Evolutionary conservation across 2,888 invertebrate species (phyloP).

Genomic region (Endomychus coccineus): DNA sequence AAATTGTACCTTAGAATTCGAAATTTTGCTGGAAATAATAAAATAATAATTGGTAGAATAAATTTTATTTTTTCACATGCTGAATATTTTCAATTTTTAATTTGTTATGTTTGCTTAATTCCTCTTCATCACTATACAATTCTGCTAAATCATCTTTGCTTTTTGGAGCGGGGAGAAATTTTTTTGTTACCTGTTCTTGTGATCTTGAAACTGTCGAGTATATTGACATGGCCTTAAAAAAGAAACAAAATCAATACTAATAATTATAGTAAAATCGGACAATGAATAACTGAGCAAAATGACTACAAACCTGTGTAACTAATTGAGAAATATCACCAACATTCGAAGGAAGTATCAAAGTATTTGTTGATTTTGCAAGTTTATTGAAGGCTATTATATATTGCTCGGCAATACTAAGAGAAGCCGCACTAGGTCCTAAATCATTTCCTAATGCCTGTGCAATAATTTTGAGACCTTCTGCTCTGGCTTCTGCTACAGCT

Average conservation of each 20-base stretch:
- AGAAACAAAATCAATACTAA: conserved; percentile 15
- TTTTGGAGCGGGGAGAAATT: conserved; percentile 12
- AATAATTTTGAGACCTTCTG: conserved; percentile 72
- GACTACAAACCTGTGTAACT: conserved; percentile 65
- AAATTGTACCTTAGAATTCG: no score
- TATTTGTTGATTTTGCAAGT: conserved; percentile 88
- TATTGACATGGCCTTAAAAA: conserved; percentile 55
- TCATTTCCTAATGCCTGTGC: conserved; percentile 54
- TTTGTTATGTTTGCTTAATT: conserved; percentile 28
- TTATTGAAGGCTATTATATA: conserved; percentile 92
- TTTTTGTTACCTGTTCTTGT: conserved; percentile 18
- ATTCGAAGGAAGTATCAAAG: conserved; percentile 88
- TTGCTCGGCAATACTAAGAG: conserved; percentile 87
- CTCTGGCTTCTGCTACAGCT: conserved; percentile 86
- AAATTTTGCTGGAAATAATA: no score
- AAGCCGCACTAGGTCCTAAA: conserved; percentile 82
- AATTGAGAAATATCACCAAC: conserved; percentile 72
- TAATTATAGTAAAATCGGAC: conserved; percentile 9
- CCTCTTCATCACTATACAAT: conserved; percentile 42
- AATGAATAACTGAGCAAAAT: conserved; percentile 4
- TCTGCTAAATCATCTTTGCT: conserved; percentile 36
- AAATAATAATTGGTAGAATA: no score
- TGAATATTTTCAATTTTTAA: conserved; percentile 11
- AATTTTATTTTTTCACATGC: not conserved
- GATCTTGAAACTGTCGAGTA: conserved; percentile 50